Evolutionary conservation across 1,140 invertebrate species (phyloP), one percentile per base, ranked within the genome.

Genomic region (Stegodyphus dumicola): DNA sequence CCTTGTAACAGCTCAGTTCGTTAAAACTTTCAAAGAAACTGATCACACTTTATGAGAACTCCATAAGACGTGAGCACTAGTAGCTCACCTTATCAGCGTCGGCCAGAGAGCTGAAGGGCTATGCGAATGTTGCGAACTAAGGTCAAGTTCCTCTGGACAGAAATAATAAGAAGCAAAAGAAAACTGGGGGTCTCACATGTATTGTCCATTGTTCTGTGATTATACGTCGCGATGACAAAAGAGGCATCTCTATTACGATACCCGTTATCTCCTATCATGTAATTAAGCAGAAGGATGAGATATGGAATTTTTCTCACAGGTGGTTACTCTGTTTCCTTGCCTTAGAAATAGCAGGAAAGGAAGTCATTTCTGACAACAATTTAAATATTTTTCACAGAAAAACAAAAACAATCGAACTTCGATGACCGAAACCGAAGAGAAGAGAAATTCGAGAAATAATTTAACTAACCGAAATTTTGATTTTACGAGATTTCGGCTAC

Each of bases 121-220:
- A 60, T 60, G 56, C 56, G 56, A 60, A 60, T 11, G 56, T 15
- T 60, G 15, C 56, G 9, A 15, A 11, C 9, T 67, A 67, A 67
- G 65, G 65, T 67, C 65, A 67, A 67, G 65, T 67, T 67, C 65
- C 65, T 67, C 65, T 67, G 17, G 65, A 67, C 65, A 67, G 15
- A 67, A 67, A 67, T 67, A 67, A 67, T 67, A 67, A 67, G 65
- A 67, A 67, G 65, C 11, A 13, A 67, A 67, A 67, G 65, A n/a
- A 67, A 67, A n/a, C 65, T 6, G 17, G 17, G 65, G 65, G 65
- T 67, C 65, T 67, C 65, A 67, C 65, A 67, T n/a, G 65, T 67
- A 67, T 67, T n/a, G 17, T 67, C 65, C 65, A 67, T 67, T 67
- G 65, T 67, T 67, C 65, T 67, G 65, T 67, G 65, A 67, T 67